A percentile compares a stretch with the other conserved stretches of the same genome.
These are phyloP conservation scores for Drosophila paranaensis DNA, from an alignment of 2,888 invertebrate species.

Conservation along the genomic window DNA sequence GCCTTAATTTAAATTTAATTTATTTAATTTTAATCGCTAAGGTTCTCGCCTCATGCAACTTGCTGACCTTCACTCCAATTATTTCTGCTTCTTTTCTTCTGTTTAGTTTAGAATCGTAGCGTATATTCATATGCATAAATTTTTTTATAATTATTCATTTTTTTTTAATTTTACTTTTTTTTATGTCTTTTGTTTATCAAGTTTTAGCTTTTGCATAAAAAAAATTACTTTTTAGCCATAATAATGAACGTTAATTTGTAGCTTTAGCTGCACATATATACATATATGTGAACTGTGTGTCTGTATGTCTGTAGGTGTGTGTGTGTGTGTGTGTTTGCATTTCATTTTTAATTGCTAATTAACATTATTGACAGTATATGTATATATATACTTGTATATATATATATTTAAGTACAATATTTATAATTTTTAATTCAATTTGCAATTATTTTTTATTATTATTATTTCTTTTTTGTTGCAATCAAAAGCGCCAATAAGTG, in stretches of 20 bases:
- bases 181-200: conserved; percentile 8
- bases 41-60: conserved; percentile 37
- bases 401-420: conserved; percentile 26
- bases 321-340: conserved; percentile 1
- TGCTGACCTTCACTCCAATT: conserved; percentile 19
- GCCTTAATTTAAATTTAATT: conserved; percentile 68
- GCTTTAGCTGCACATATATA: conserved; percentile 30
- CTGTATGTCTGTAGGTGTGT: conserved; percentile 28
- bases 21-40: conserved; percentile 59
- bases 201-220: conserved; percentile 44
- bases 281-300: conserved; percentile 34
- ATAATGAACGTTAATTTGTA: conserved; percentile 67
- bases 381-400: conserved; percentile 14
- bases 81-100: conserved; percentile 4
- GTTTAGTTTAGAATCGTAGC: conserved; percentile 60
- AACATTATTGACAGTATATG: conserved; percentile 79
- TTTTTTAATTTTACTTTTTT: conserved; percentile 7
- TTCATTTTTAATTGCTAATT: conserved; percentile 62
- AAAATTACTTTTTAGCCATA: conserved; percentile 49
- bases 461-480: conserved; percentile 8
- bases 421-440: conserved; percentile 39
- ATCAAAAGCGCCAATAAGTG: conserved; percentile 35
- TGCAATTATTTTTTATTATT: conserved; percentile 16
- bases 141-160: conserved; percentile 42
- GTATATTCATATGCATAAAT: conserved; percentile 74